phyloP scores from a whole-genome alignment of 2,113 vertebrate species.

The Phoenicopterus ruber region DNA sequence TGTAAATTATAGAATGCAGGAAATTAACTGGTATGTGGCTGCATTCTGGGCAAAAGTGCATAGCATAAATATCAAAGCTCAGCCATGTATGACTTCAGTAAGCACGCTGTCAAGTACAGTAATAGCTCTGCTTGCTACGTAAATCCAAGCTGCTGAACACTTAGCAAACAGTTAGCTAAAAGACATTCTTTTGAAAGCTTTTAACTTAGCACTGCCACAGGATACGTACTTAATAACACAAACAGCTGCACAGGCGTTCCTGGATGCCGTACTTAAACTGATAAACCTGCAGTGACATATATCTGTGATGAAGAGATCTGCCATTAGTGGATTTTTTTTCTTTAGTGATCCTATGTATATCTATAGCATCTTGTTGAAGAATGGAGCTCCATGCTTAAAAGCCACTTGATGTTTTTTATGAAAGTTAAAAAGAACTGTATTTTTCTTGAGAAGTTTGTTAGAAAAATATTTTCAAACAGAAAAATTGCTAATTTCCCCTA shows the following conservation, averaged over 20 bases:
- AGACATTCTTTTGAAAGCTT: neutral
- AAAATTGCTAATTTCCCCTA: neutral
- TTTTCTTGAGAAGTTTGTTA: constrained; percentile 23
- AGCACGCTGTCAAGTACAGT: neutral
- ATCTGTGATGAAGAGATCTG: neutral
- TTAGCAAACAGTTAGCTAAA: neutral
- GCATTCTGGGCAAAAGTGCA: neutral
- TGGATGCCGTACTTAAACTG: neutral
- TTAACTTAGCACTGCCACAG: neutral
- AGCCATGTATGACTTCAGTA: neutral
- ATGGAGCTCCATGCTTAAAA: neutral
- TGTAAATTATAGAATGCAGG: neutral
- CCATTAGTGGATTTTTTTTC: neutral
- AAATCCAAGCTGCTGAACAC: neutral
- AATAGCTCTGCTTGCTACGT: neutral
- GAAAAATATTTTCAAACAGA: constrained; percentile 2
- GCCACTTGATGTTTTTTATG: neutral
- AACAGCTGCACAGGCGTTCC: neutral
- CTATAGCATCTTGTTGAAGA: neutral
- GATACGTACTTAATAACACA: neutral
- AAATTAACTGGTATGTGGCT: neutral
- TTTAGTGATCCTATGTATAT: neutral
- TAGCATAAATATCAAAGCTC: neutral
- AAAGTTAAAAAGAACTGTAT: neutral
- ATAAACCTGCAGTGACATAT: neutral